Percentiles rank a stretch among this genome's conserved stretches.
Evolutionary conservation across 64 coral and sea anemone species (phyloP).

Genomic region (Pachyseris speciosa): DNA sequence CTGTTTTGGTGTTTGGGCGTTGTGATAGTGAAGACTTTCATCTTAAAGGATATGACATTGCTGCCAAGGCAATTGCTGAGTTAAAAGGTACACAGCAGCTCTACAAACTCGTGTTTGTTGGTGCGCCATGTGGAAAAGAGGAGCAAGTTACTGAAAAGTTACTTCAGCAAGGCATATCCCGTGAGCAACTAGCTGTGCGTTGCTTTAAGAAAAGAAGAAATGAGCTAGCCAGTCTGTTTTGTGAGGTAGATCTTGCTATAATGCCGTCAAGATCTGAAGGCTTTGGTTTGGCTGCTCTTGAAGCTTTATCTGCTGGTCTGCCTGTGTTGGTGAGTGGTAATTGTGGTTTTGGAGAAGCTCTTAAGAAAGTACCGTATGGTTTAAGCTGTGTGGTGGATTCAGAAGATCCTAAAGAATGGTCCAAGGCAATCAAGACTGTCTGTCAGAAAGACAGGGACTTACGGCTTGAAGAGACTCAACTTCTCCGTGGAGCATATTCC

Average conservation of each 20-base stretch:
- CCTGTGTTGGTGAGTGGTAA: slow-evolving; percentile 8
- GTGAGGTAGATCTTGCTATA: too few species aligned
- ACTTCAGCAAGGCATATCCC: too few species aligned
- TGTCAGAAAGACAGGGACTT: neutral
- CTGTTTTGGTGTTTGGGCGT: too few species aligned
- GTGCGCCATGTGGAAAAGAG: neutral
- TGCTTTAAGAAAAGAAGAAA: too few species aligned
- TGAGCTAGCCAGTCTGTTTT: neutral
- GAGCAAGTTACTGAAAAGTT: too few species aligned
- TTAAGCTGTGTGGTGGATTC: neutral
- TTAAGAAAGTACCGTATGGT: neutral
- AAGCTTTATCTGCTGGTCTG: slow-evolving; percentile 15
- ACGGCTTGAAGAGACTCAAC: too few species aligned
- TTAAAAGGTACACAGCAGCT: neutral
- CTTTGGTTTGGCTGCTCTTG: too few species aligned
- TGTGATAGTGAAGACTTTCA: slow-evolving; percentile 10
- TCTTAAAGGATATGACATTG: neutral
- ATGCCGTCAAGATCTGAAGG: too few species aligned
- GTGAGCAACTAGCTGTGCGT: too few species aligned
- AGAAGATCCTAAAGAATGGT: too few species aligned
- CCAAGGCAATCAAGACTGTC: neutral
- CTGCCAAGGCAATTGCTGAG: too few species aligned
- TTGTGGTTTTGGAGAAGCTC: neutral
- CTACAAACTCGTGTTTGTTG: neutral
- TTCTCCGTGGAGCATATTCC: too few species aligned